Evolutionary conservation across 2,113 vertebrate species (phyloP).

Genomic region (Siphamia tubifer): DNA sequence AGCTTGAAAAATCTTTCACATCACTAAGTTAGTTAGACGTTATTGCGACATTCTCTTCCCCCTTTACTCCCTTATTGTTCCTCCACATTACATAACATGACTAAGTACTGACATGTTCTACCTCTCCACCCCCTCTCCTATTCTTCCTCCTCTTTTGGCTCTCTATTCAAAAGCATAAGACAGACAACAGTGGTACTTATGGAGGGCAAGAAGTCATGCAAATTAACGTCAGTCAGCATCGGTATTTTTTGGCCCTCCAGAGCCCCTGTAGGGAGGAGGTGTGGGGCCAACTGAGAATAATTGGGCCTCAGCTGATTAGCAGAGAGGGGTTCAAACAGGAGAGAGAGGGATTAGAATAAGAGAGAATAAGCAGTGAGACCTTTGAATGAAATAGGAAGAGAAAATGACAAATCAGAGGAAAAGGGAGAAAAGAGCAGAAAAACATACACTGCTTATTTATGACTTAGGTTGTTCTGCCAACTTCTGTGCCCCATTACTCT

Average conservation of each 20-base stretch:
- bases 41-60: conserved; percentile 25
- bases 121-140: not conserved
- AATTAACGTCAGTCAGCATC: conserved; percentile 85
- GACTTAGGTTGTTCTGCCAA: not conserved
- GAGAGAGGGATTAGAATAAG: not conserved
- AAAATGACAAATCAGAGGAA: conserved; percentile 40
- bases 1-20: conserved; percentile 13
- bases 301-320: conserved; percentile 76
- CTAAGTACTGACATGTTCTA: conserved; percentile 41
- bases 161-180: conserved; percentile 54
- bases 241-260: conserved; percentile 72
- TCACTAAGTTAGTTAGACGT: conserved; percentile 32
- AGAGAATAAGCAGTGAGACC: conserved; percentile 37
- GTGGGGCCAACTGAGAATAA: conserved; percentile 72
- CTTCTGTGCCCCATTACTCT: not conserved
- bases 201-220: conserved; percentile 81
- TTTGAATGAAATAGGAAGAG: conserved; percentile 40
- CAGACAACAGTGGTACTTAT: conserved; percentile 75
- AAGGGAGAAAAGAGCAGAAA: conserved; percentile 4
- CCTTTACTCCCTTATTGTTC: conserved; percentile 16
- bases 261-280: conserved; percentile 64
- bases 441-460: conserved; percentile 36
- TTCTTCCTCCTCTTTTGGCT: conserved; percentile 11
- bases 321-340: conserved; percentile 44
- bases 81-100: conserved; percentile 64